Conservation (phyloP, 2,888 invertebrate species). For the Gryllus longicercus region DNA sequence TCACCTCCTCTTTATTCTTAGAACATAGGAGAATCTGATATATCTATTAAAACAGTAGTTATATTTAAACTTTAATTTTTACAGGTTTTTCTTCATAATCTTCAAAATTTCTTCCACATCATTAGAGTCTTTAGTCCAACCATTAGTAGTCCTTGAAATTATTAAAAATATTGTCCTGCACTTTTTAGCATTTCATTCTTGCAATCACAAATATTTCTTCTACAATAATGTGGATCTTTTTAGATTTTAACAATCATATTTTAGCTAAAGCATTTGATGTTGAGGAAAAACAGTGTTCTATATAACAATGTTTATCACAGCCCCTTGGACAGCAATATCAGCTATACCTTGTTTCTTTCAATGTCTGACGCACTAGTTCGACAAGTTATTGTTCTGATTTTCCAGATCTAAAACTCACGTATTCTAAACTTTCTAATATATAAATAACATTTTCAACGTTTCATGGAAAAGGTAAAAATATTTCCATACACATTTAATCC, state of each 20-base stretch:
- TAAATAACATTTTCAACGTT: neutral
- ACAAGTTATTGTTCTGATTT: neutral
- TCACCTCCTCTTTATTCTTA: neutral
- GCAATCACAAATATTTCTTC: neutral
- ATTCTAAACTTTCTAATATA: neutral
- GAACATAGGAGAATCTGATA: conserved; percentile 17
- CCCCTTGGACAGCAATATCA: neutral
- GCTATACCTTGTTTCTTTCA: neutral
- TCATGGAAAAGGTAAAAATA: neutral
- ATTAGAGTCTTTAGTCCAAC: neutral
- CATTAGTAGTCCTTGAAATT: neutral
- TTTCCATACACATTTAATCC: neutral
- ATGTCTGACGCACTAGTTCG: neutral
- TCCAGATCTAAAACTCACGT: neutral
- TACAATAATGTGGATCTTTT: conserved; percentile 17
- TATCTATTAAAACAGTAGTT: conserved; percentile 8
- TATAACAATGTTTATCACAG: conserved; percentile 3
- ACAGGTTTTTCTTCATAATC: neutral
- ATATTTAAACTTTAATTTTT: conserved; percentile 7
- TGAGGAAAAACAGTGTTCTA: conserved; percentile 17
- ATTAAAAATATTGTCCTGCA: conserved; percentile 17
- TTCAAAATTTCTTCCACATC: neutral
- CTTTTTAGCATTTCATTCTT: neutral
- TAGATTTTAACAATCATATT: conserved; percentile 11
- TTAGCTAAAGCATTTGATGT: conserved; percentile 17